phyloP scores from a whole-genome alignment of 2,113 vertebrate genomes.

The Anolis carolinensis region DNA sequence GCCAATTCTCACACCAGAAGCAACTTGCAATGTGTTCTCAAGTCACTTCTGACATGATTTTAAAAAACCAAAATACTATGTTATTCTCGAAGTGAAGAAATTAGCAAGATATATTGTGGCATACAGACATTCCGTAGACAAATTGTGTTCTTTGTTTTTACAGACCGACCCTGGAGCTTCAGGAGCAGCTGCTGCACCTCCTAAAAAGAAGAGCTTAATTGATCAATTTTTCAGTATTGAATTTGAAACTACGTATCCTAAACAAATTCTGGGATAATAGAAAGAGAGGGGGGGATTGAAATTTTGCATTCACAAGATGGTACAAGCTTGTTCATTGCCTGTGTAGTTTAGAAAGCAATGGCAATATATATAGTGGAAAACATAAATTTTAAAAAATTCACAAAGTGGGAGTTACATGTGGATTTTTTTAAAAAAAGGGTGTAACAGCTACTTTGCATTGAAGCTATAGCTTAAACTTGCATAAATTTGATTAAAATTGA shows the following conservation, averaged over 20 bases:
- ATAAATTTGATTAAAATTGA: too few relatives aligned
- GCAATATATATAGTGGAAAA: background rate
- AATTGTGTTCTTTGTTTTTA: conserved; percentile 47
- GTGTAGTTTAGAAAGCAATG: background rate
- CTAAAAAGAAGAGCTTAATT: conserved; percentile 95
- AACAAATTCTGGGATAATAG: conserved; percentile 43
- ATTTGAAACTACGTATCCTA: conserved; percentile 98
- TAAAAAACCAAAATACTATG: background rate
- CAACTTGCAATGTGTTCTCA: too few relatives aligned
- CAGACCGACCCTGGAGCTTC: conserved; percentile 78
- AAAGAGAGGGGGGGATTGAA: background rate
- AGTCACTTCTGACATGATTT: too few relatives aligned
- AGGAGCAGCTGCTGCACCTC: conserved; percentile 73
- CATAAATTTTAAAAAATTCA: background rate
- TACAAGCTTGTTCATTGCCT: background rate
- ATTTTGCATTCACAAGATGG: background rate
- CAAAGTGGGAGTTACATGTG: accelerated
- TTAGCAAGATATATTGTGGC: background rate
- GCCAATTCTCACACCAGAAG: too few relatives aligned
- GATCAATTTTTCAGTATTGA: conserved; percentile 98
- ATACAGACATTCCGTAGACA: conserved; percentile 33
- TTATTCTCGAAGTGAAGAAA: background rate
- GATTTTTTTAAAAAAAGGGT: background rate
- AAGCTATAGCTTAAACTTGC: too few relatives aligned
- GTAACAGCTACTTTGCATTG: too few relatives aligned